Conservation (phyloP, 2,888 invertebrate genomes). For the Bellardia pandia region DNA sequence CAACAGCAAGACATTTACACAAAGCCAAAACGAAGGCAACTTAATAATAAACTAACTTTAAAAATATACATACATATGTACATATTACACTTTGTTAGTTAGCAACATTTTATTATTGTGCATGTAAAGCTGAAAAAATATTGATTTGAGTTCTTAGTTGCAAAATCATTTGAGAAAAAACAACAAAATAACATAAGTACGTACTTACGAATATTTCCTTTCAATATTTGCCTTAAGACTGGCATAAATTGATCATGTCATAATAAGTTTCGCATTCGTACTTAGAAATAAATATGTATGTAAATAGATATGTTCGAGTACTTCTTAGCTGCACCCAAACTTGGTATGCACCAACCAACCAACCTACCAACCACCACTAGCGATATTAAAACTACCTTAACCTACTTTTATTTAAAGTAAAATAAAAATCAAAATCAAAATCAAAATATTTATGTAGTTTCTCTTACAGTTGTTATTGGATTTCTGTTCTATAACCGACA, state of each 20-base stretch:
- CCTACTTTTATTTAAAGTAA: conserved; percentile 75
- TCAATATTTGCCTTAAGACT: conserved; percentile 60
- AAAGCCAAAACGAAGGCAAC: too few relatives aligned
- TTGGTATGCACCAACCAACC: conserved; percentile 62
- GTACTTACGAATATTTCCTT: conserved; percentile 53
- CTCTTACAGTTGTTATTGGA: conserved; percentile 49
- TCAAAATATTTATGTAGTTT: conserved; percentile 34
- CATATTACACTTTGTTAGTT: conserved; percentile 49
- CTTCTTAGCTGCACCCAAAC: conserved; percentile 67
- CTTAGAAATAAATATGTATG: not conserved
- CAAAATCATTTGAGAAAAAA: not conserved
- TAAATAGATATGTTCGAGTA: not conserved
- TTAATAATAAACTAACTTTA: too few relatives aligned
- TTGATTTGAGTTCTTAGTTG: conserved; percentile 7
- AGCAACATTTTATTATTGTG: conserved; percentile 6
- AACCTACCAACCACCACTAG: conserved; percentile 5
- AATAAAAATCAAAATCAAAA: conserved; percentile 18
- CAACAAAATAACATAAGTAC: not conserved
- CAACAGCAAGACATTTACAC: too few relatives aligned
- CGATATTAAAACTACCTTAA: conserved; percentile 76
- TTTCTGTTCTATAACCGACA: conserved; percentile 20
- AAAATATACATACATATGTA: not conserved
- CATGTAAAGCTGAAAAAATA: conserved; percentile 10
- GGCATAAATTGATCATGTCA: conserved; percentile 39
- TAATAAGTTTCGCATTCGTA: conserved; percentile 39